Base-by-base conservation (phyloP, 2,113 vertebrate genomes). In the Montifringilla adamsi region DNA sequence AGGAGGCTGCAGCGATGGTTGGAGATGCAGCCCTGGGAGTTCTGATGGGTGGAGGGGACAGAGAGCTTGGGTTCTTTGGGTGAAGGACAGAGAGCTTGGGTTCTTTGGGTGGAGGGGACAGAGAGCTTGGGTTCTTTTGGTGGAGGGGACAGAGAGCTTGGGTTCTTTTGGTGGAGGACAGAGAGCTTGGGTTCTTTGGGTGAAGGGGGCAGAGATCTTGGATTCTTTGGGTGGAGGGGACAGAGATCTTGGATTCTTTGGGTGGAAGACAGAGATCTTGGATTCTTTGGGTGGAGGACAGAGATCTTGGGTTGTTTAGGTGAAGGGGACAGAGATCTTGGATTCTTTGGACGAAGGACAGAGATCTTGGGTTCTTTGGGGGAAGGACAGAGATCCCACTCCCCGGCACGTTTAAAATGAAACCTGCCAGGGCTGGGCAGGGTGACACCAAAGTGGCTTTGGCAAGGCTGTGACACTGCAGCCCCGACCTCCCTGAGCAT, bases 11-110 rank as follows among this genome's bases (percentile, higher is more conserved):
- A 52, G 69, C 35, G 55, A 53, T 19, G 52, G 86, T 26, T 24
- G 28, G 60, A 91, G 94, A 63, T 58, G 59, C 60, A 83, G 81
- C 68, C 87, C 52, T 55, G 93, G 91, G 62, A 90, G 55, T 33
- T 86, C 20, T 83, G 18, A 5, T 8, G 77, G 68, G 23, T 12
- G 72, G 33, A 84, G 39, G 76, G 47, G 72, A 92, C 37, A 1
- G n/a, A 10, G n/a, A n/a, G 74, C 49, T 21, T 56, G 53, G 30
- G 30, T 55, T 55, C 30, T 55, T 33, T 55, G 53, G 30, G 18
- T 9, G 53, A 13, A 21, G 53, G 44, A 92, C 35, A 1, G 33
- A 9, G n/a, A 35, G 75, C 47, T 21, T 22, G 46, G 46, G 21
- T 47, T 47, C 46, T 47, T 22, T 47, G 46, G 46, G 21, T 46